A percentile compares a stretch with the other conserved stretches of the same genome.
Evolutionary conservation across 2,888 invertebrate genomes (phyloP).

Genomic region (Cybosia mesomella): DNA sequence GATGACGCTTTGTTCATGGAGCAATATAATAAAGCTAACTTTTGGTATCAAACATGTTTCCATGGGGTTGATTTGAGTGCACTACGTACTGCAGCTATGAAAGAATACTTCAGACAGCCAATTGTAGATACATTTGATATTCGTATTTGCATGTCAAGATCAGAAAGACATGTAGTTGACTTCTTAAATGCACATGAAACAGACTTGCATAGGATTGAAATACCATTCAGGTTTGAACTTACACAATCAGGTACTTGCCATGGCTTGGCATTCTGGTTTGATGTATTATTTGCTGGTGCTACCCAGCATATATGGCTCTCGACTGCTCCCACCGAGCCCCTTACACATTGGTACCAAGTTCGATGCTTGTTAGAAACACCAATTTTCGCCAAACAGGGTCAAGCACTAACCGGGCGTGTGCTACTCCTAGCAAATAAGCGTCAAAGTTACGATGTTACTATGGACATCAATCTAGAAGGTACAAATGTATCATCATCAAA

Average conservation of each 20-base stretch:
- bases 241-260: constrained; percentile 98
- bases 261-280: constrained; percentile 99
- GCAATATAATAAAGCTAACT: constrained; percentile 99
- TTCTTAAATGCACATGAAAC: constrained; percentile 97
- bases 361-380: constrained; percentile 97
- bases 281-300: constrained; percentile 97
- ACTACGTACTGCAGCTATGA: constrained; percentile 96
- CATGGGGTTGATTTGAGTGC: constrained; percentile 98
- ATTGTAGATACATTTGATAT: constrained; percentile 99
- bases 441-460: constrained; percentile 99
- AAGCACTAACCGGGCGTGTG: constrained; percentile 95
- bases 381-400: constrained; percentile 97
- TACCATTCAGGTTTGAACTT: constrained; percentile 97
- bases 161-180: constrained; percentile 96
- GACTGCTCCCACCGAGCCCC: constrained; percentile 98
- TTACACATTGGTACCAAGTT: constrained; percentile 99
- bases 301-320: constrained; percentile 98
- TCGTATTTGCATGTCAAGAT: constrained; percentile 98
- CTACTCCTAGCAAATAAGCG: constrained; percentile 96
- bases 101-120: constrained; percentile 99
- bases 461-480: constrained; percentile 96
- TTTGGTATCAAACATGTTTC: constrained; percentile 99
- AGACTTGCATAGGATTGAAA: constrained; percentile 97
- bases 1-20: constrained; percentile 99
- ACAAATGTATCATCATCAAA: constrained; percentile 95